These are phyloP conservation scores for Hoplias malabaricus DNA, from an alignment of 2,113 vertebrate species.

Conservation along the genomic window DNA sequence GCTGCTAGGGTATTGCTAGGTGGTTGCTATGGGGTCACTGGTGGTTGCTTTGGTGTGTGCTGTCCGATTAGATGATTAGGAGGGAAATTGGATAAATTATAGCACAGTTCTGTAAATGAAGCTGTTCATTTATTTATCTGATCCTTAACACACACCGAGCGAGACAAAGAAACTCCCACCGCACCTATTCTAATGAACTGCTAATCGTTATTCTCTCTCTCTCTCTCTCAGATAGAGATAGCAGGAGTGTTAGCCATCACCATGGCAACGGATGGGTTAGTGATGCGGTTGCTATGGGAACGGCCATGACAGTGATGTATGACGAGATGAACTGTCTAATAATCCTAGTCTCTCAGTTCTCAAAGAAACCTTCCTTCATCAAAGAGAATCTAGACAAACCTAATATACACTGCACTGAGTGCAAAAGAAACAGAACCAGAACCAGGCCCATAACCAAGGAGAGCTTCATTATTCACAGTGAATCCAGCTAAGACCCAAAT, in stretches of 20 bases:
- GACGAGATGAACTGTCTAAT: constrained; percentile 67
- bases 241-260: background rate
- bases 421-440: too few relatives aligned
- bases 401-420: too few relatives aligned
- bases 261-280: background rate
- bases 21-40: too few relatives aligned
- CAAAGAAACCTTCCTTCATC: constrained; percentile 72
- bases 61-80: too few relatives aligned
- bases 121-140: too few relatives aligned
- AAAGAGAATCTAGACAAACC: constrained; percentile 58
- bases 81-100: too few relatives aligned
- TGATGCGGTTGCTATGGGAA: constrained; percentile 18
- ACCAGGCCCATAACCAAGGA: too few relatives aligned
- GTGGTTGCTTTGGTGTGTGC: too few relatives aligned
- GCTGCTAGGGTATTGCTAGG: too few relatives aligned
- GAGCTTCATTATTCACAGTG: background rate
- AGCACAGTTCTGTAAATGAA: too few relatives aligned
- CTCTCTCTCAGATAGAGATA: background rate
- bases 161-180: background rate
- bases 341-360: constrained; percentile 73
- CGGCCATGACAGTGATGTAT: constrained; percentile 70
- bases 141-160: background rate
- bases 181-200: too few relatives aligned
- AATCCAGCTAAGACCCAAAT: background rate
- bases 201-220: background rate